Base-by-base conservation (phyloP, 2,113 vertebrate genomes). In the Mastomys natalensis region DNA sequence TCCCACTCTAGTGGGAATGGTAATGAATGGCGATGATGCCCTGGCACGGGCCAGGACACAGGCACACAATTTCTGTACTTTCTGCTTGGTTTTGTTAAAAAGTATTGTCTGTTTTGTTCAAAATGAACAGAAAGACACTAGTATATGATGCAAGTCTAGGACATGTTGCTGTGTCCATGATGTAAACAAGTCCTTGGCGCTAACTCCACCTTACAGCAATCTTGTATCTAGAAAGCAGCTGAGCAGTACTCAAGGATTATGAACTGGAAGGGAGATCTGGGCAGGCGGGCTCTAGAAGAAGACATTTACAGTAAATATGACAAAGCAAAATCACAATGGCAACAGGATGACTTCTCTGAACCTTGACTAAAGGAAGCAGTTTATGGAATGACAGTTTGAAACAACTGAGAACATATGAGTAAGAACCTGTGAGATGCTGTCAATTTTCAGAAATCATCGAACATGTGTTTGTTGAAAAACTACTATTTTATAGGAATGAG, bases 361-460 rank as follows among this genome's bases (percentile, higher is more conserved):
- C 80, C 87, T 7, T 76, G 48, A 97, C 82, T 88, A 51, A 92
- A 92, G 68, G 37, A 43, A 43, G 81, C n/a, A 48, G 73, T 68
- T 68, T 72, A 68, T 43, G 58, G 81, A 93, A 66, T 77, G 31
- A 70, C 12, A 92, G 45, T 76, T 19, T 92, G 72, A 95, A 43
- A 64, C 21, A 89, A 91, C 0, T 31, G 17, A 68, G n/a, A 60
- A 93, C 96, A 87, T 80, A 26, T 64, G 2, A 91, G 73, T 89
- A 92, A 62, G n/a, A 26, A 19, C 84, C 60, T 72, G 0, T 16
- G 40, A 62, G 43, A 94, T n/a, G 82, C 4, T 24, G 1, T 88
- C 87, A 89, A 40, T 66, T 76, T 90, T 78, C 48, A 86, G 26
- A 93, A 92, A 81, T 77, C 29, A 86, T 55, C 34, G 77, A 96